These are phyloP conservation scores for Rutpela maculata DNA, from an alignment of 2,888 invertebrate genomes.

Conservation along the genomic window DNA sequence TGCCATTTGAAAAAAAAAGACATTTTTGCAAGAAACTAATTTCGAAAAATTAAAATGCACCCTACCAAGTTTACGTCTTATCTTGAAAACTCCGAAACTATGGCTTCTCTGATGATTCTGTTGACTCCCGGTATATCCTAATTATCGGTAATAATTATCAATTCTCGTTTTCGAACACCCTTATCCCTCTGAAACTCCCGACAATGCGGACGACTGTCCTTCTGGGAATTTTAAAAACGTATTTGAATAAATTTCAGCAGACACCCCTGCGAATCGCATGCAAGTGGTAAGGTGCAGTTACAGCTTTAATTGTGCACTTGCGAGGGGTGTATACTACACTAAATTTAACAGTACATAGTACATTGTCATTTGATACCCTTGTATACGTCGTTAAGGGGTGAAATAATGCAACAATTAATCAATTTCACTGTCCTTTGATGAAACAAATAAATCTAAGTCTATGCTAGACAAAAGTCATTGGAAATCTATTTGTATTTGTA, in stretches of 20 bases:
- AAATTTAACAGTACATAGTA: conserved; percentile 39
- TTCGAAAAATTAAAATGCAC: too few relatives aligned
- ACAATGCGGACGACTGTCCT: background rate
- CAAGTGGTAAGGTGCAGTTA: conserved; percentile 50
- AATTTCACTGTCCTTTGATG: conserved; percentile 35
- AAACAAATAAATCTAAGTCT: conserved; percentile 1
- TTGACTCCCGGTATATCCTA: too few relatives aligned
- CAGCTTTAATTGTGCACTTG: conserved; percentile 48
- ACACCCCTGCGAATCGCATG: conserved; percentile 36
- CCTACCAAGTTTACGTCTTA: too few relatives aligned
- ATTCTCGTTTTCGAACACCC: background rate
- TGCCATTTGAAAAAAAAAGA: too few relatives aligned
- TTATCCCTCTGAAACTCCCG: background rate
- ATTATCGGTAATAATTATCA: too few relatives aligned
- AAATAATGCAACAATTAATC: conserved; percentile 45
- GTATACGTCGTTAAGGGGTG: conserved; percentile 41
- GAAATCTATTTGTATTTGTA: background rate
- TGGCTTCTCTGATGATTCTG: too few relatives aligned
- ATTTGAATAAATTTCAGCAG: conserved; percentile 41
- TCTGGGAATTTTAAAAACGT: conserved; percentile 42
- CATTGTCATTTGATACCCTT: conserved; percentile 51
- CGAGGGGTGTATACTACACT: conserved; percentile 41
- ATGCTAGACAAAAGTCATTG: background rate
- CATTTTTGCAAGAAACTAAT: too few relatives aligned
- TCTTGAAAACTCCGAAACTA: too few relatives aligned